Conservation (phyloP, 2,888 invertebrate species). For the Dynastes tityus region DNA sequence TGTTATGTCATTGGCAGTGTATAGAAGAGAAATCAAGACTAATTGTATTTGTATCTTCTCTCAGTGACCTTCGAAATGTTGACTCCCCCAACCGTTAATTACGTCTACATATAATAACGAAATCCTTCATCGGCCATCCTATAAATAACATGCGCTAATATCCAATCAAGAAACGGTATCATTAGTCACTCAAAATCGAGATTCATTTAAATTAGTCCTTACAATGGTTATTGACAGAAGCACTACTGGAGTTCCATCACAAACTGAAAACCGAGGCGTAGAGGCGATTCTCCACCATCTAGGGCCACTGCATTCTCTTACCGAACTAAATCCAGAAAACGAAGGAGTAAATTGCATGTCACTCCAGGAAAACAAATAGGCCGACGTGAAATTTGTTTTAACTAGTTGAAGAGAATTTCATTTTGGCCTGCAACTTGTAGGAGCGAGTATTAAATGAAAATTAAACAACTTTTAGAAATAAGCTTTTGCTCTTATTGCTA, state of each 20-base stretch:
- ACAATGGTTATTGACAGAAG: slow-evolving; percentile 54
- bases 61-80: neutral
- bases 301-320: slow-evolving; percentile 57
- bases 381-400: slow-evolving; percentile 69
- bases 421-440: slow-evolving; percentile 43
- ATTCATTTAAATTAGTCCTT: slow-evolving; percentile 61
- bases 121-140: slow-evolving; percentile 15
- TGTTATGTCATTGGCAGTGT: neutral
- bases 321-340: slow-evolving; percentile 65
- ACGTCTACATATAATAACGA: slow-evolving; percentile 7
- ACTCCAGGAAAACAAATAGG: slow-evolving; percentile 68
- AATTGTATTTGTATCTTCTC: neutral
- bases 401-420: slow-evolving; percentile 61
- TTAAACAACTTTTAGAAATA: slow-evolving; percentile 12
- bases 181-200: slow-evolving; percentile 60
- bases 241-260: slow-evolving; percentile 26
- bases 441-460: slow-evolving; percentile 13
- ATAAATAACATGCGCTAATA: slow-evolving; percentile 48
- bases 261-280: slow-evolving; percentile 30
- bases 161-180: slow-evolving; percentile 53
- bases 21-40: neutral
- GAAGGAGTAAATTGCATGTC: slow-evolving; percentile 69
- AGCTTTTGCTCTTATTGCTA: slow-evolving; percentile 40
- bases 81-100: slow-evolving; percentile 32
- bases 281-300: slow-evolving; percentile 52